Evolutionary conservation across 2,113 vertebrate species (phyloP), one percentile per base, ranked within the genome.

Genomic region (Oreocharis arfaki): DNA sequence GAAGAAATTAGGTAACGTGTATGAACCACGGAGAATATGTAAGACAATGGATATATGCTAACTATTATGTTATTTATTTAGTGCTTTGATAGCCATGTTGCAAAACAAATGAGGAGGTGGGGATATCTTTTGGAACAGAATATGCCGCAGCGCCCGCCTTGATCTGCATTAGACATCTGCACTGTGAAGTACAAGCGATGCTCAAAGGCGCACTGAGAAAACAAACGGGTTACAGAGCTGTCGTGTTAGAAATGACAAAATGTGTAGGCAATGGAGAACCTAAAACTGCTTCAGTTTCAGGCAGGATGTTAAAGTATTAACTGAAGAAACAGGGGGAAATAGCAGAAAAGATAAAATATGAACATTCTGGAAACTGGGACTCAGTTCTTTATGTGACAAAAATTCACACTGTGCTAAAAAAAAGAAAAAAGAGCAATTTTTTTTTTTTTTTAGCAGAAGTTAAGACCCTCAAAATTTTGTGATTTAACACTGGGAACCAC

Each of bases 81-180:
- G 85, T 89, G 74, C 89, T 87, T 93, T 95, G 91, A 93, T 95
- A 95, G 77, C 77, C 53, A 10, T 95, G 94, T 97, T 97, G 89
- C 89, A 90, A 90, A 96, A 97, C 96, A 96, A 95, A 68, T 64
- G 73, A 95, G 80, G 76, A 95, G 94, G 95, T 97, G 95, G 94
- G 91, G 93, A 95, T 90, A 21, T 94, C 90, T 96, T 95, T 96
- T 93, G 96, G 94, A 96, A 96, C 79, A 95, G 84, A 93, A 87
- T 89, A 95, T 71, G 79, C 91, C 87, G 84, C 93, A 84, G 86
- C 3, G 4, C 92, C 53, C 11, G 79, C 94, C 93, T 95, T 86
- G 96, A 94, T 96, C 96, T 96, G 90, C 91, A 46, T 95, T 88
- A 92, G 97, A 95, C 96, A 97, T 97, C 96, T 96, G 96, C 95